Percentiles rank a stretch among this genome's conserved stretches.
Evolutionary conservation across 2,888 invertebrate genomes (phyloP).

Genomic region (Aleiodes leptofemur): DNA sequence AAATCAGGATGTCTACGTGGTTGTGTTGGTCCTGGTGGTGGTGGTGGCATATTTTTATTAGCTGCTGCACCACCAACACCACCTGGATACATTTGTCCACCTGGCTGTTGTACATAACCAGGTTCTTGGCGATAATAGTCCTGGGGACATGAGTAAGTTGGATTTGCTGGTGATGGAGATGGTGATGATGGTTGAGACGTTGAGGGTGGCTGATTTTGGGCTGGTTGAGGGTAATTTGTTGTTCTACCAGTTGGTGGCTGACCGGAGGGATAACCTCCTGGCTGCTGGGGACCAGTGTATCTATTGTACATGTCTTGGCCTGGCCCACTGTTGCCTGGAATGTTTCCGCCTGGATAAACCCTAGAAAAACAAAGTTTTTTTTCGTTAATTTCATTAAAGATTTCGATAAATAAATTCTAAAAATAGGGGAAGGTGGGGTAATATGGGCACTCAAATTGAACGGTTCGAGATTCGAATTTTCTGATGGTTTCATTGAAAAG

Average conservation of each 20-base stretch:
- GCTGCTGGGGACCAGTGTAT: slow-evolving; percentile 72
- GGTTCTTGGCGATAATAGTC: slow-evolving; percentile 76
- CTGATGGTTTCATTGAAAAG: no score
- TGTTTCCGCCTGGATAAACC: slow-evolving; percentile 72
- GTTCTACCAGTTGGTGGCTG: slow-evolving; percentile 68
- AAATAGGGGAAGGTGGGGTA: no score
- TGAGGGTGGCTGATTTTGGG: slow-evolving; percentile 80
- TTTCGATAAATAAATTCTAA: no score
- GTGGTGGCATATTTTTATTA: slow-evolving; percentile 80
- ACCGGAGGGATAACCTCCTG: slow-evolving; percentile 66
- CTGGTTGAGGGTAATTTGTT: slow-evolving; percentile 78
- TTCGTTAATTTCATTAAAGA: neutral
- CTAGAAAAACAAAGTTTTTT: slow-evolving; percentile 57
- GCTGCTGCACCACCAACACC: slow-evolving; percentile 74
- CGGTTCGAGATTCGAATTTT: no score
- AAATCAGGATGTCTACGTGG: slow-evolving; percentile 89
- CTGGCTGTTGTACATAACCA: slow-evolving; percentile 55
- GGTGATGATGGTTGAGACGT: slow-evolving; percentile 87
- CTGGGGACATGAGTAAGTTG: slow-evolving; percentile 73
- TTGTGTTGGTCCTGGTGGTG: slow-evolving; percentile 79
- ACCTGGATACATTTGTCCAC: slow-evolving; percentile 75
- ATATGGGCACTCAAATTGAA: no score
- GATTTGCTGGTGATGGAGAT: slow-evolving; percentile 83
- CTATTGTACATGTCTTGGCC: slow-evolving; percentile 74
- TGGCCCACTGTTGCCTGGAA: slow-evolving; percentile 70